These are phyloP conservation scores for Parnassius apollo DNA, from an alignment of 2,888 invertebrate species.

Conservation along the genomic window DNA sequence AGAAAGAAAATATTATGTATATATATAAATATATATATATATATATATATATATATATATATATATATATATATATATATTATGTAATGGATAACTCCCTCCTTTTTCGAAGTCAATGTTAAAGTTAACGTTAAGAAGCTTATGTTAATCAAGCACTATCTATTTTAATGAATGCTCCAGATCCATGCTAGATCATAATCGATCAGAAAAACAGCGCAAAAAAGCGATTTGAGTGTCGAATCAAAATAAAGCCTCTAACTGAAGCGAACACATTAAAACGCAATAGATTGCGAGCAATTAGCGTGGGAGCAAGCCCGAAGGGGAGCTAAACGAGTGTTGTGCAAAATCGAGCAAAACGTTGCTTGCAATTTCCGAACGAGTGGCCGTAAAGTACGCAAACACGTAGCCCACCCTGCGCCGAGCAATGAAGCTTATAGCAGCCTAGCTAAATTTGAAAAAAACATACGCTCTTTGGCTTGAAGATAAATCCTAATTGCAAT, in stretches of 20 bases:
- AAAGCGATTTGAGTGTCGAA: no score
- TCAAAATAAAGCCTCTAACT: constrained; percentile 14
- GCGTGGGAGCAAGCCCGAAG: constrained; percentile 11
- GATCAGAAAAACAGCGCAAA: no score
- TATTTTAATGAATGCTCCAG: no score
- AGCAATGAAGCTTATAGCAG: constrained; percentile 4
- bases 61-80: no score
- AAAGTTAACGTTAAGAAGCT: no score
- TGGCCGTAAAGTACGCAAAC: constrained; percentile 29
- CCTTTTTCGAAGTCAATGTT: no score
- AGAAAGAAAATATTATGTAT: no score
- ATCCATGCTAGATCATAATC: no score
- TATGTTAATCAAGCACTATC: no score
- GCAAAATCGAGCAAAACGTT: constrained; percentile 34
- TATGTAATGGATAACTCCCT: no score
- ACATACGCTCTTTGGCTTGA: constrained; percentile 20
- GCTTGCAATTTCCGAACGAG: constrained; percentile 38
- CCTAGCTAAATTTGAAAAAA: constrained; percentile 15
- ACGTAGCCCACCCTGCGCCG: constrained; percentile 14
- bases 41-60: no score
- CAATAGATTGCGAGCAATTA: constrained; percentile 28
- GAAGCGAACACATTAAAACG: constrained; percentile 26
- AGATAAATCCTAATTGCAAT: constrained; percentile 26
- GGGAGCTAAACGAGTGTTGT: constrained; percentile 20
- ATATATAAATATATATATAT: no score